Percentiles rank a stretch among this genome's conserved stretches.
These are phyloP conservation scores for Phallusia fumigata DNA, from an alignment of 23 tunicate genomes.

Conservation along the genomic window DNA sequence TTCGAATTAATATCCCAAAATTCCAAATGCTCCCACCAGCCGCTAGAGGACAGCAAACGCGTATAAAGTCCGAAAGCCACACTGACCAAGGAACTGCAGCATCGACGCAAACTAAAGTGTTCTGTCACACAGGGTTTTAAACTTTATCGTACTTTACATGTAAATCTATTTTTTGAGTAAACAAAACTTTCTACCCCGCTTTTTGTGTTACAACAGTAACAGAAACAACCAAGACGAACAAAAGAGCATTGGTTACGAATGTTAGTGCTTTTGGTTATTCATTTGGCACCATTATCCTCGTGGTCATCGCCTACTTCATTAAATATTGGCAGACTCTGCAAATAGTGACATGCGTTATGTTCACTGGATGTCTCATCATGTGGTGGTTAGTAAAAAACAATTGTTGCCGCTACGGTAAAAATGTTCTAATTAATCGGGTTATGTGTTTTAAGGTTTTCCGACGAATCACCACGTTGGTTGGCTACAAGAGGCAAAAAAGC, in stretches of 20 bases:
- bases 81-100: no score
- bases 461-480: conserved; percentile 55
- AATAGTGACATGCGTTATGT: not conserved
- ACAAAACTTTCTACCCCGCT: no score
- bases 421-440: no score
- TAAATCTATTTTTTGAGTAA: no score
- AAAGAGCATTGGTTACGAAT: not conserved
- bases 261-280: not conserved
- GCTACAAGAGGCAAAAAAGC: not conserved
- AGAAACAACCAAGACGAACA: not conserved
- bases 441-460: conserved; percentile 25
- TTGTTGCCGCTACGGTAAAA: no score
- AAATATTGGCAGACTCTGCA: not conserved
- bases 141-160: no score
- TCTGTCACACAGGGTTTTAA: no score
- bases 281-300: not conserved
- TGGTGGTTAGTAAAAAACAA: conserved; percentile 9
- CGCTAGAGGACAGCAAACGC: no score
- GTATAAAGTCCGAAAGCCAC: no score
- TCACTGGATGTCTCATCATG: not conserved
- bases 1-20: no score
- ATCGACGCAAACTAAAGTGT: no score
- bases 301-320: not conserved
- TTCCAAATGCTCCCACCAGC: no score
- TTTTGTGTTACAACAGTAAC: not conserved